A percentile compares a stretch with the other conserved stretches of the same genome.
phyloP scores from a whole-genome alignment of 2,797 vertebrate species.

The Oceanodroma leucorhoa region DNA sequence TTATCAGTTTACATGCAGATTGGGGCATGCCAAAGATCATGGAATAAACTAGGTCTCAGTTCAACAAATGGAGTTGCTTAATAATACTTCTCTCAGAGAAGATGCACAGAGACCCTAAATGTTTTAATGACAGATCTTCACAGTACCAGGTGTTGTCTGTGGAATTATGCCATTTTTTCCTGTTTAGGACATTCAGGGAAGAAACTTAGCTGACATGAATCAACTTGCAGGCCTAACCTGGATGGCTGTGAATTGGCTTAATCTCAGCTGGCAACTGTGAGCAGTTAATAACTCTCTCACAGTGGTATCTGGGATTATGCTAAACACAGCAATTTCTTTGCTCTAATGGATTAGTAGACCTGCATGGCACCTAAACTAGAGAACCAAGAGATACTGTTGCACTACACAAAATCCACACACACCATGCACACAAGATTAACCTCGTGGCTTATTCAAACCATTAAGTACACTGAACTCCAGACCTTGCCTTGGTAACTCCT shows the following conservation, averaged over 20 bases:
- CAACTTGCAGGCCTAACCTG: conserved; percentile 70
- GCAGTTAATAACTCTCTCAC: conserved; percentile 89
- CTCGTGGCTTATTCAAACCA: background rate
- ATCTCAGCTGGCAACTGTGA: conserved; percentile 99
- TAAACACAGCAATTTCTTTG: conserved; percentile 88
- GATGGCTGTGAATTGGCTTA: conserved; percentile 92
- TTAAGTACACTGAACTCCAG: background rate
- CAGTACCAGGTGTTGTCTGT: conserved; percentile 67
- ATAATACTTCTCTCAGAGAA: conserved; percentile 31
- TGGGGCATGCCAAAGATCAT: conserved; percentile 16
- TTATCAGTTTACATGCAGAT: conserved; percentile 30
- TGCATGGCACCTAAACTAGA: conserved; percentile 56
- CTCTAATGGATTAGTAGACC: conserved; percentile 76
- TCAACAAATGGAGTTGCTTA: conserved; percentile 39
- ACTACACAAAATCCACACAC: background rate
- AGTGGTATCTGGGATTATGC: conserved; percentile 96
- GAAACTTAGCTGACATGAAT: conserved; percentile 55
- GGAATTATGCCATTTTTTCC: conserved; percentile 55
- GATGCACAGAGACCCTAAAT: conserved; percentile 1
- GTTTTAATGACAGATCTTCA: conserved; percentile 39
- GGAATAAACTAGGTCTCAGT: conserved; percentile 34
- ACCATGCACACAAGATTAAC: background rate
- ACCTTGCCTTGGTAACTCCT: background rate
- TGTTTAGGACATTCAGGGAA: conserved; percentile 38
- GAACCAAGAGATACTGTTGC: background rate